phyloP scores from a whole-genome alignment of 2,888 invertebrate species.

The Agapostemon virescens region DNA sequence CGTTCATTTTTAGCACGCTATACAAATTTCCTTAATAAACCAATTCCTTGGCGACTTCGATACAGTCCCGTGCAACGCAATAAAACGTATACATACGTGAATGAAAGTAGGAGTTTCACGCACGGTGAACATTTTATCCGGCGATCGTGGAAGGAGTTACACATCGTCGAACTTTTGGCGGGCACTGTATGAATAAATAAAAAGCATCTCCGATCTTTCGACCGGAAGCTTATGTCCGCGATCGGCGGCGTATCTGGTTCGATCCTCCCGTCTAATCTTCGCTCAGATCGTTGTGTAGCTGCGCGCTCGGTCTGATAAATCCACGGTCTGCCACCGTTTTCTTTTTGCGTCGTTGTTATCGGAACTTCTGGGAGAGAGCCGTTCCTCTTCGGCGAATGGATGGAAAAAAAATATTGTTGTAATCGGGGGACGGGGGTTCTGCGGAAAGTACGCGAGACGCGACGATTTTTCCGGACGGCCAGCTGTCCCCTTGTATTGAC shows the following conservation, averaged over 20 bases:
- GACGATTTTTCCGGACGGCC: constrained; percentile 52
- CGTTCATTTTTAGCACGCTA: not conserved
- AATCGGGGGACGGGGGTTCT: constrained; percentile 35
- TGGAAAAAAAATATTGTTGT: constrained; percentile 24
- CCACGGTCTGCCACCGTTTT: not conserved
- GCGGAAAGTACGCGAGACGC: constrained; percentile 24
- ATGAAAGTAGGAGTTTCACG: not conserved
- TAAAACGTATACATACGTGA: not conserved
- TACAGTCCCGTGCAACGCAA: not conserved
- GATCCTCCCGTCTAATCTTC: constrained; percentile 8
- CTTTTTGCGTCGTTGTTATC: constrained; percentile 13
- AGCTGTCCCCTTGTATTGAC: constrained; percentile 51
- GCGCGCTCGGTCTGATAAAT: not conserved
- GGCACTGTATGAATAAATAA: not conserved
- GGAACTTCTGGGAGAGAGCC: constrained; percentile 1
- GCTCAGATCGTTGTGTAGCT: not conserved
- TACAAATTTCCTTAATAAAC: not conserved
- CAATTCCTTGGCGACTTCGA: not conserved
- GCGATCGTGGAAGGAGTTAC: not conserved
- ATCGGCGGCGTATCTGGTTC: not conserved
- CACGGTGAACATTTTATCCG: not conserved
- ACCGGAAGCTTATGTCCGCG: not conserved
- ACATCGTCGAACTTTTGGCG: not conserved
- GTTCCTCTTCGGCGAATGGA: not conserved
- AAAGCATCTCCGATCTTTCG: not conserved